Evolutionary conservation across 2,797 vertebrate species (phyloP).

Genomic region (Discoglossus pictus): DNA sequence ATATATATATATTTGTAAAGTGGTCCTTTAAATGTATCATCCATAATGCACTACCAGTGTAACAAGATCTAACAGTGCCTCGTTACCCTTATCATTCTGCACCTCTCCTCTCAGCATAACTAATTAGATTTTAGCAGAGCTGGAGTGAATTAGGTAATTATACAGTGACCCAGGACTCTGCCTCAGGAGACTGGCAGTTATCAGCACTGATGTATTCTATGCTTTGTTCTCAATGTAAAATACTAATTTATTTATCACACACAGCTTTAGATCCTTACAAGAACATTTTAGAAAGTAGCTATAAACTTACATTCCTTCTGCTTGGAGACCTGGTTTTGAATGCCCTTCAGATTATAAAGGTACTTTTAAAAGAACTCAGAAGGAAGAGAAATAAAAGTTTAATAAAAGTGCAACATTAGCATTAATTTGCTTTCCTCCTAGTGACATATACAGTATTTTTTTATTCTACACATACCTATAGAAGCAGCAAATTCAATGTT

Average conservation of each 20-base stretch:
- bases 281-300: not conserved
- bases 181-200: constrained; percentile 1
- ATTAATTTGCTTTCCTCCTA: too few relatives aligned
- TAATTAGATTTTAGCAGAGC: constrained; percentile 18
- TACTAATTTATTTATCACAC: constrained; percentile 21
- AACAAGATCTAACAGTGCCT: not conserved
- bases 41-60: not conserved
- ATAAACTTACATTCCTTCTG: too few relatives aligned
- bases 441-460: too few relatives aligned
- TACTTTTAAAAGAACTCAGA: too few relatives aligned
- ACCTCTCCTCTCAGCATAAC: not conserved
- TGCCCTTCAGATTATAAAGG: too few relatives aligned
- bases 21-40: not conserved
- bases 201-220: constrained; percentile 8
- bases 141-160: constrained; percentile 32
- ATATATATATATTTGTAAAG: too few relatives aligned
- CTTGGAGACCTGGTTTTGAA: too few relatives aligned
- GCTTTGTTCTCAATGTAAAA: constrained; percentile 6
- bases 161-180: constrained; percentile 28
- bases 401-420: too few relatives aligned
- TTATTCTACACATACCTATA: too few relatives aligned
- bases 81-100: not conserved
- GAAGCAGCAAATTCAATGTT: too few relatives aligned
- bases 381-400: constrained; percentile 3
- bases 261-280: constrained; percentile 2